Percentiles rank a stretch among this genome's conserved stretches.
phyloP scores from a whole-genome alignment of 1,140 invertebrate genomes.

The Nebria ingens region DNA sequence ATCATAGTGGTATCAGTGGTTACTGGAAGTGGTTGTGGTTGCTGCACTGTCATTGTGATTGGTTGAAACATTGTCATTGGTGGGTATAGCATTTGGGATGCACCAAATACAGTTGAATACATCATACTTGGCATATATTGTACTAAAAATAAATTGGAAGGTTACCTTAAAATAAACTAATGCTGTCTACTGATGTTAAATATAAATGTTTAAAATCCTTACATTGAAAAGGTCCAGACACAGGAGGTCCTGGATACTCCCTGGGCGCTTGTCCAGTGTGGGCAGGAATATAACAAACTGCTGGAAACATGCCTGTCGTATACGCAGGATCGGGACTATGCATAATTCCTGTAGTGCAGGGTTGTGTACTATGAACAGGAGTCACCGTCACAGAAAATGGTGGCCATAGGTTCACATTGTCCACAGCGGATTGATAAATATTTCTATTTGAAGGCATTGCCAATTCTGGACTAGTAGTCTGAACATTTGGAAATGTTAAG shows the following conservation, averaged over 20 bases:
- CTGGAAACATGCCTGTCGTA: constrained; percentile 38
- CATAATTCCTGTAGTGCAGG: constrained; percentile 18
- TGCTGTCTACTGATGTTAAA: too few species aligned
- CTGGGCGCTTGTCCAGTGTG: constrained; percentile 22
- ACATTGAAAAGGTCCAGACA: neutral
- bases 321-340: constrained; percentile 19
- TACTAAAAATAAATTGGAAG: constrained; percentile 23
- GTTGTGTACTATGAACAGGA: constrained; percentile 29
- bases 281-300: constrained; percentile 48
- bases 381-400: constrained; percentile 46
- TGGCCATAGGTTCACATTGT: constrained; percentile 46
- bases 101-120: constrained; percentile 36
- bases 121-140: constrained; percentile 34
- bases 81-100: constrained; percentile 35
- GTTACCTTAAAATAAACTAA: constrained; percentile 7
- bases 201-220: neutral
- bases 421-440: constrained; percentile 12
- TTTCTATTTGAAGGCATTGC: constrained; percentile 7
- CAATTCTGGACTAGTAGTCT: neutral
- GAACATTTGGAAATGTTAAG: constrained; percentile 9
- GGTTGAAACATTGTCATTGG: constrained; percentile 29
- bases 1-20: constrained; percentile 10
- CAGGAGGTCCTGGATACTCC: constrained; percentile 23
- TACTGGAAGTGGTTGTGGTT: constrained; percentile 11
- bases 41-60: constrained; percentile 5